Evolutionary conservation across 2,113 vertebrate species (phyloP).

Genomic region (Catagonus wagneri): DNA sequence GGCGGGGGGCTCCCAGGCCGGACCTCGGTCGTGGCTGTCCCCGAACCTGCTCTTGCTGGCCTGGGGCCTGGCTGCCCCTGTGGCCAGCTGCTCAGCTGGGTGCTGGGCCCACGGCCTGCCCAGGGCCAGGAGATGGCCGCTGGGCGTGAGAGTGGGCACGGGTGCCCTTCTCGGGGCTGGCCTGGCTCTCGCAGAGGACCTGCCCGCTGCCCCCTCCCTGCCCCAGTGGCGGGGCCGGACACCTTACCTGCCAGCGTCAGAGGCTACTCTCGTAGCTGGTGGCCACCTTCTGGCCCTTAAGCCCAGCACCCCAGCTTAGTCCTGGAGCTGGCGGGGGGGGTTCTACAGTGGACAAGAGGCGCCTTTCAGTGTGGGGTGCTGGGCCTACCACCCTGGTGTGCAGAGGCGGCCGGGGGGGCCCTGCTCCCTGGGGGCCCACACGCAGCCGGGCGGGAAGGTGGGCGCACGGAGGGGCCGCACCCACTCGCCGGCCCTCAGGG

Average conservation of each 20-base stretch:
- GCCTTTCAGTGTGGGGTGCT: slow-evolving; percentile 77
- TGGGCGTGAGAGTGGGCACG: background rate
- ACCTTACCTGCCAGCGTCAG: slow-evolving; percentile 81
- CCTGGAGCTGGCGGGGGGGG: slow-evolving; percentile 73
- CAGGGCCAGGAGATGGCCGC: slow-evolving; percentile 4
- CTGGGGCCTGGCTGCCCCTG: background rate
- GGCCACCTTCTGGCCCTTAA: slow-evolving; percentile 83
- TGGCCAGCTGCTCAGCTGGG: background rate
- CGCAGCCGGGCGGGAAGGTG: slow-evolving; percentile 73
- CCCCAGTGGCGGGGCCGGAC: slow-evolving; percentile 74
- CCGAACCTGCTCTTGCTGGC: background rate
- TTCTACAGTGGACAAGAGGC: slow-evolving; percentile 79
- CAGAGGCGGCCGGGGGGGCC: slow-evolving; percentile 69
- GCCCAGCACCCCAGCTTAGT: slow-evolving; percentile 83
- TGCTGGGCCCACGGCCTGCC: slow-evolving; percentile 47
- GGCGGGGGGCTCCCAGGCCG: background rate
- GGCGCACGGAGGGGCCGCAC: background rate
- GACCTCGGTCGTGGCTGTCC: background rate
- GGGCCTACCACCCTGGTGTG: slow-evolving; percentile 77
- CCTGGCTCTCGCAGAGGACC: slow-evolving; percentile 45
- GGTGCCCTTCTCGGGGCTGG: slow-evolving; percentile 52
- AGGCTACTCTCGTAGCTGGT: slow-evolving; percentile 82
- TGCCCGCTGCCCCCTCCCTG: slow-evolving; percentile 76
- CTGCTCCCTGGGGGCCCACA: slow-evolving; percentile 81
- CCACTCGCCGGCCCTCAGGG: slow-evolving; percentile 64